phyloP scores from a whole-genome alignment of 1,140 invertebrate species.

The Cryptotermes secundus region DNA sequence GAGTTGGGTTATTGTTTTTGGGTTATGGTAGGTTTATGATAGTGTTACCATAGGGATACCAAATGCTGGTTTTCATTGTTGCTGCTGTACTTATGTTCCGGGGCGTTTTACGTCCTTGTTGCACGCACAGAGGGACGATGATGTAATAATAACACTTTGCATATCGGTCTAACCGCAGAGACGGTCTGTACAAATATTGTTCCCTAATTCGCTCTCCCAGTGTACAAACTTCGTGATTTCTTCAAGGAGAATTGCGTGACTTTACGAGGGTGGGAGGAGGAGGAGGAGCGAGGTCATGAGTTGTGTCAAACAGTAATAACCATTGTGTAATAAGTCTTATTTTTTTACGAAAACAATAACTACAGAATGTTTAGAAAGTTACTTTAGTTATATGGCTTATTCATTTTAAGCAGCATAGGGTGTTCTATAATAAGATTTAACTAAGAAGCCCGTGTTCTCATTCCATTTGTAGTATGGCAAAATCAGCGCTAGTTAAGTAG shows the following conservation, averaged over 20 bases:
- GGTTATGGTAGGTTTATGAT: slow-evolving; percentile 8
- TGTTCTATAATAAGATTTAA: neutral
- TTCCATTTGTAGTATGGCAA: neutral
- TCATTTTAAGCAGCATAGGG: neutral
- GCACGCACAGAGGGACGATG: neutral
- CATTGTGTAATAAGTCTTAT: slow-evolving; percentile 19
- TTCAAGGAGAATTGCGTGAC: slow-evolving; percentile 7
- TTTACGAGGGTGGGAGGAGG: neutral
- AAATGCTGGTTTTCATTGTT: neutral
- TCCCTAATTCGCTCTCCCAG: neutral
- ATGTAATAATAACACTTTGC: slow-evolving; percentile 11
- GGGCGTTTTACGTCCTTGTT: neutral
- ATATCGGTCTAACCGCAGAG: neutral
- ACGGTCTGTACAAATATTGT: neutral
- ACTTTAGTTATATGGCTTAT: neutral
- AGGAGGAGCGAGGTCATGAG: neutral
- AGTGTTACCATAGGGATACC: slow-evolving; percentile 2
- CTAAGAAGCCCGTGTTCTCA: neutral
- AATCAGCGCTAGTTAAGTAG: neutral
- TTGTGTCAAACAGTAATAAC: slow-evolving; percentile 1
- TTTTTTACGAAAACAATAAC: slow-evolving; percentile 19
- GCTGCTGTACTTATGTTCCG: neutral
- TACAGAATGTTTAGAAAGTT: slow-evolving; percentile 11
- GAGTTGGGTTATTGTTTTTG: neutral
- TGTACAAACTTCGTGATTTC: neutral